phyloP scores from a whole-genome alignment of 2,113 vertebrate genomes.

The Leptobrachium ailaonicum region DNA sequence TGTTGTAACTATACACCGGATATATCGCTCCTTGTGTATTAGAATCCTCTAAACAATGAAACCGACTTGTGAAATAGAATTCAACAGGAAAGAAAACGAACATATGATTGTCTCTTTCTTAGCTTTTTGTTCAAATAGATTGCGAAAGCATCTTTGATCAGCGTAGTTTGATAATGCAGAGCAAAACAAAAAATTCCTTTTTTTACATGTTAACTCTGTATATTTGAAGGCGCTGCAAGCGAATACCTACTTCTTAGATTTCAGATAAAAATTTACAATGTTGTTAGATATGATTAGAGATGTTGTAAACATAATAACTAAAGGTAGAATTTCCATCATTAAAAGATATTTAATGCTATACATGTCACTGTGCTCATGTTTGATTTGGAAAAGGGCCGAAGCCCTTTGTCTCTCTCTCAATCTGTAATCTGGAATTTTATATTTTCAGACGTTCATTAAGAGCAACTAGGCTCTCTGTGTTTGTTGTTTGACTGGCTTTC shows the following conservation, averaged over 20 bases:
- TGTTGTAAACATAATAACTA: constrained; percentile 32
- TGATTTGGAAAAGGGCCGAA: constrained; percentile 29
- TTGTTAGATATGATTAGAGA: constrained; percentile 21
- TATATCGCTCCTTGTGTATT: too few species aligned
- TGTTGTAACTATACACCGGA: too few species aligned
- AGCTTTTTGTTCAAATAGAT: too few species aligned
- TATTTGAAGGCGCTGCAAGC: not conserved
- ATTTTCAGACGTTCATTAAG: constrained; percentile 4
- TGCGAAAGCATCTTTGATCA: too few species aligned
- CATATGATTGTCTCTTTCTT: too few species aligned
- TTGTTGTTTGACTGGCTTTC: constrained; percentile 17
- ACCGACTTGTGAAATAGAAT: too few species aligned
- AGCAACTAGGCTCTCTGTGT: constrained; percentile 9
- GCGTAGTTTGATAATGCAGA: too few species aligned
- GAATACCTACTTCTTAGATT: not conserved
- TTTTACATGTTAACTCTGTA: too few species aligned
- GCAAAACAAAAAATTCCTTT: too few species aligned
- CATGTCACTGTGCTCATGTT: constrained; percentile 27
- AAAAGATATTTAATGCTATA: constrained; percentile 20
- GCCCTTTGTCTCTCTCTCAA: constrained; percentile 27
- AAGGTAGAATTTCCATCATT: constrained; percentile 11
- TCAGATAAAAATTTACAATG: not conserved
- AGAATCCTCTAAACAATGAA: too few species aligned
- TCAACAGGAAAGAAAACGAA: too few species aligned
- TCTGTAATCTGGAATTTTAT: constrained; percentile 30